Percentiles rank a stretch among this genome's conserved stretches.
Conservation (phyloP, 2,113 vertebrate genomes). For the Steatornis caripensis region DNA sequence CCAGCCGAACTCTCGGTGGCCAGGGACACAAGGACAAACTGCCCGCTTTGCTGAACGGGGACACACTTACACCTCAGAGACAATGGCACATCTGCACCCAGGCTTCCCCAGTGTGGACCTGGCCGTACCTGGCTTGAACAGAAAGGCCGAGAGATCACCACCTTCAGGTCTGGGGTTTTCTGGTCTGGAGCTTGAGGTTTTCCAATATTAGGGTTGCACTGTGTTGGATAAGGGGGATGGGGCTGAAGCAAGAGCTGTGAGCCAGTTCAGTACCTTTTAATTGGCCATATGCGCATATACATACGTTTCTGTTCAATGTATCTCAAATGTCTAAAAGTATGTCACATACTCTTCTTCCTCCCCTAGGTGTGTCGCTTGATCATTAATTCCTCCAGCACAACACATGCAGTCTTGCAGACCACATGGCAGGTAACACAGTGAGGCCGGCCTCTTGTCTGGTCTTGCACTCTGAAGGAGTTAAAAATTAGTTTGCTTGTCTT, state of each 20-base stretch:
- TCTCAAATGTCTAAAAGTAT: background rate
- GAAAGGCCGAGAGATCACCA: background rate
- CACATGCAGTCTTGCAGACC: accelerated
- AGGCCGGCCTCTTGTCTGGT: background rate
- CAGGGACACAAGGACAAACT: background rate
- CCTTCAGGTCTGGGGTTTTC: background rate
- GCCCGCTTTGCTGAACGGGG: background rate
- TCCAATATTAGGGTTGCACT: background rate
- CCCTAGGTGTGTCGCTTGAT: background rate
- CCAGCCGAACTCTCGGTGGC: background rate
- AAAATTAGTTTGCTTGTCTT: background rate
- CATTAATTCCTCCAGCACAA: background rate
- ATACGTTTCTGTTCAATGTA: background rate
- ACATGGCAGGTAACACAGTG: background rate
- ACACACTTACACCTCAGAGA: background rate
- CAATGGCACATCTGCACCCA: background rate
- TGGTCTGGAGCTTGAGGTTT: background rate
- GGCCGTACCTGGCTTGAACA: background rate
- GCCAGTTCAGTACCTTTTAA: background rate
- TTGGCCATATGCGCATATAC: background rate
- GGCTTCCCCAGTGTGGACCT: accelerated
- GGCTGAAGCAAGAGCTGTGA: background rate
- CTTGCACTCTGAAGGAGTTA: background rate
- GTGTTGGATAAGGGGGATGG: background rate
- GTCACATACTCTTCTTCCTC: background rate